Evolutionary conservation across 2,797 vertebrate species (phyloP), one percentile per base, ranked within the genome.

Genomic region (Nannoperca obscura): DNA sequence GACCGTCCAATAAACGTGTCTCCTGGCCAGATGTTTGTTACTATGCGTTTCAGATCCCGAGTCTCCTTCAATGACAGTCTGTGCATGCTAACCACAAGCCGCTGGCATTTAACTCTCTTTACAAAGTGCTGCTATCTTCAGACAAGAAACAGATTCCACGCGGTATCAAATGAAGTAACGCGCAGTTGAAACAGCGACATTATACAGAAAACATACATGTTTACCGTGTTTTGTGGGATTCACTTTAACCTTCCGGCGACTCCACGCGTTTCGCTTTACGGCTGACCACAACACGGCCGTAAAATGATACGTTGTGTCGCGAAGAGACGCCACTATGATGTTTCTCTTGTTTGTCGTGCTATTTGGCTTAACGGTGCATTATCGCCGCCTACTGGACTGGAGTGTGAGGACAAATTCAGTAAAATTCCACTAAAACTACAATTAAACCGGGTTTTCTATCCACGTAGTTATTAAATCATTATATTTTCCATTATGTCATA

Each of bases 171-270:
- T 0, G 0, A 7, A 0, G 0, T 6, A 7, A 1, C 1, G 0
- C 0, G 1, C 0, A 9, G 15, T 1, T 55, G 0, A 65, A n/a
- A 22, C 12, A 6, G 4, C 0, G 1, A 47, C 5, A 11, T 11
- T 1, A 9, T 2, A 2, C 2, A 32, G 4, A 27, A 75, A 71
- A 53, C 0, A 1, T 0, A 12, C 0, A 0, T 47, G 73, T 81
- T 93, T 92, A 95, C 94, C 94, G 74, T 74, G 52, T 84, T 79
- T 62, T 14, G 46, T 5, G 9, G 44, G 46, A 68, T 70, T 78
- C 83, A 42, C 81, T 88, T 92, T 95, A 94, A 95, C 95, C 95
- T 96, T 95, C 87, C 75, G 60, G 70, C 71, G 76, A 58, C 66
- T 71, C 50, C 27, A 11, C 36, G 20, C 63, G 78, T 71, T n/a